Percentiles rank a stretch among this genome's conserved stretches.
Conservation (phyloP, 2,888 invertebrate genomes). For the Sialis fuliginosa region DNA sequence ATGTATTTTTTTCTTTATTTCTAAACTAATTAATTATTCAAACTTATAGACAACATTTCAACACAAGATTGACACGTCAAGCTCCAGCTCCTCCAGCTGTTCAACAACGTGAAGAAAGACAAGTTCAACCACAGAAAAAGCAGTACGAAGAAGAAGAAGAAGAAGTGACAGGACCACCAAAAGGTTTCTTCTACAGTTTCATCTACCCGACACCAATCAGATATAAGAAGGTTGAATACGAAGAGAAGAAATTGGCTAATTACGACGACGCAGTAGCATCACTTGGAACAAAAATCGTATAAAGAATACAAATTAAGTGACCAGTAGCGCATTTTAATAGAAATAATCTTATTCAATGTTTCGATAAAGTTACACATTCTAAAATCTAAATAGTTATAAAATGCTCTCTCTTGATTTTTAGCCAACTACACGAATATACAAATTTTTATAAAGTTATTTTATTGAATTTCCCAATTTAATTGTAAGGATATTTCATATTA, state of each 20-base stretch:
- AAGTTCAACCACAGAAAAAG: neutral
- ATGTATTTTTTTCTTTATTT: too few relatives aligned
- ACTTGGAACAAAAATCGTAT: neutral
- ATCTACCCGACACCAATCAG: constrained; percentile 41
- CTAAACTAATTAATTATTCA: too few relatives aligned
- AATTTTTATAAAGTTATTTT: too few relatives aligned
- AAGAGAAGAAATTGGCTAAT: neutral
- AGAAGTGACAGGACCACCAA: constrained; percentile 32
- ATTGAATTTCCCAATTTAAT: too few relatives aligned
- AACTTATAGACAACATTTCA: too few relatives aligned
- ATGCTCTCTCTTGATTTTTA: too few relatives aligned
- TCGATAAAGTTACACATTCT: too few relatives aligned
- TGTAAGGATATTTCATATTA: too few relatives aligned
- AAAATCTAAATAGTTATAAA: too few relatives aligned
- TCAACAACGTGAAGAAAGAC: neutral
- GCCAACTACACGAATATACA: too few relatives aligned
- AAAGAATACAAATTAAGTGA: neutral
- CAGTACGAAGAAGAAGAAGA: constrained; percentile 15
- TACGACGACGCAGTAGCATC: neutral
- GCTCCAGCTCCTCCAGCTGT: neutral
- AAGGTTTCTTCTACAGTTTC: constrained; percentile 56
- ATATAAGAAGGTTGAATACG: constrained; percentile 1
- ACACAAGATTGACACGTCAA: neutral
- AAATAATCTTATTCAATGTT: too few relatives aligned
- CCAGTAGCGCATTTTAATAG: too few relatives aligned